A percentile compares a stretch with the other conserved stretches of the same genome.
phyloP scores from a whole-genome alignment of 2,797 vertebrate genomes.

The Hyperoplus lanceolatus region DNA sequence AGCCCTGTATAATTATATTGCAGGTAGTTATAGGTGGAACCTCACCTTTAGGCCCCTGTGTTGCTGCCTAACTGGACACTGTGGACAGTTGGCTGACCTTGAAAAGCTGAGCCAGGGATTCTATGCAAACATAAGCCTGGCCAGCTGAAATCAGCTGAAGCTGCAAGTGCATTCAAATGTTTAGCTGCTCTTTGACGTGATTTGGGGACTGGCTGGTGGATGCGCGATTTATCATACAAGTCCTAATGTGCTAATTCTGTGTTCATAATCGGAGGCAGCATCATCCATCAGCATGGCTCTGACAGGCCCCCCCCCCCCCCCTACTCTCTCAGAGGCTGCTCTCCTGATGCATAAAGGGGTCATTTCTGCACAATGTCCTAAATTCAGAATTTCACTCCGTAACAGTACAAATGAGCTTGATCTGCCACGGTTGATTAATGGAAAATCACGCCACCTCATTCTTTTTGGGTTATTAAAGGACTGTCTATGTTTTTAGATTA shows the following conservation, averaged over 20 bases:
- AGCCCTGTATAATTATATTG: not conserved
- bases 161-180: conserved; percentile 75
- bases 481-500: conserved; percentile 66
- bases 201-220: conserved; percentile 69
- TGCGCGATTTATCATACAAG: conserved; percentile 89
- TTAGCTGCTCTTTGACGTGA: conserved; percentile 73
- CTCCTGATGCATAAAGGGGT: conserved; percentile 88
- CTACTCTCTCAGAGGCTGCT: conserved; percentile 79
- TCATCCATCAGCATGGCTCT: conserved; percentile 95
- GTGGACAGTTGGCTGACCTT: conserved; percentile 9
- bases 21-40: not conserved
- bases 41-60: conserved; percentile 7
- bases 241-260: conserved; percentile 89
- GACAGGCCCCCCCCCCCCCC: conserved; percentile 81
- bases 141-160: conserved; percentile 63
- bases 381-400: conserved; percentile 90
- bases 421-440: conserved; percentile 94
- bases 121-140: conserved; percentile 36
- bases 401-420: conserved; percentile 92
- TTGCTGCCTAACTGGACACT: conserved; percentile 18
- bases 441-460: conserved; percentile 72
- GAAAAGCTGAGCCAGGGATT: conserved; percentile 26
- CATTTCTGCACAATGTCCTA: conserved; percentile 93
- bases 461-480: conserved; percentile 72
- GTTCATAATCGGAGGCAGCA: conserved; percentile 89